phyloP scores from a whole-genome alignment of 64 coral and sea anemone genomes.

The Hydrozoanthus tunicans region DNA sequence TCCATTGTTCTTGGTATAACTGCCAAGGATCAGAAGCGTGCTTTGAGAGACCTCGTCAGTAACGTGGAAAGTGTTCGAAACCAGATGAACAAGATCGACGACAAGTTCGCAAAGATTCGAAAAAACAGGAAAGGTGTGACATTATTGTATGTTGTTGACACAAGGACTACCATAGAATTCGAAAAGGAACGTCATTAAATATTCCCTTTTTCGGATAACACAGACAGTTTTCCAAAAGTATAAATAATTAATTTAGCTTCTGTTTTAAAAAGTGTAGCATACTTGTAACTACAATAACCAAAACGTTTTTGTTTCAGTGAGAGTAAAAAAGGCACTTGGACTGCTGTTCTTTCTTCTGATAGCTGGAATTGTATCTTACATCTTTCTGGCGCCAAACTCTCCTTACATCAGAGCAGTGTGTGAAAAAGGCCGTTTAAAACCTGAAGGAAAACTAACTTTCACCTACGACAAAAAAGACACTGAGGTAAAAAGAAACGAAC shows the following conservation, averaged over 20 bases:
- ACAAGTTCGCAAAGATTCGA: conserved; percentile 55
- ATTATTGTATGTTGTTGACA: too few relatives aligned
- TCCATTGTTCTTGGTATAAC: conserved; percentile 69
- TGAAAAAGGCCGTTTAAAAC: conserved; percentile 37
- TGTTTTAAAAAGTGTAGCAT: too few relatives aligned
- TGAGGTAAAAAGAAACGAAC: conserved; percentile 39
- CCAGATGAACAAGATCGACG: conserved; percentile 54
- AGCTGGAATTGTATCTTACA: conserved; percentile 60
- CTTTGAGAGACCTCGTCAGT: conserved; percentile 35
- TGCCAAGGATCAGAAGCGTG: conserved; percentile 49
- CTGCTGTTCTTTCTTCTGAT: conserved; percentile 64
- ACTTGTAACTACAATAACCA: too few relatives aligned
- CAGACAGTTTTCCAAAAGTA: too few relatives aligned
- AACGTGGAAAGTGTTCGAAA: conserved; percentile 53
- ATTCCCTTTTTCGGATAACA: too few relatives aligned
- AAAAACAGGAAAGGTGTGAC: conserved; percentile 60
- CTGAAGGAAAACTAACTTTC: conserved; percentile 26
- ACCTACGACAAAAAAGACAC: conserved; percentile 43
- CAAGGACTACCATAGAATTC: too few relatives aligned
- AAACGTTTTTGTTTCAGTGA: conserved; percentile 18
- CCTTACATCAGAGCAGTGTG: conserved; percentile 74
- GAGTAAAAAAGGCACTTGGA: conserved; percentile 54
- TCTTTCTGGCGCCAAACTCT: conserved; percentile 87
- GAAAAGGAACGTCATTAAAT: too few relatives aligned
- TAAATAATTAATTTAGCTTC: too few relatives aligned